These are phyloP conservation scores for Dioctria rufipes DNA, from an alignment of 2,888 invertebrate species.

Conservation along the genomic window DNA sequence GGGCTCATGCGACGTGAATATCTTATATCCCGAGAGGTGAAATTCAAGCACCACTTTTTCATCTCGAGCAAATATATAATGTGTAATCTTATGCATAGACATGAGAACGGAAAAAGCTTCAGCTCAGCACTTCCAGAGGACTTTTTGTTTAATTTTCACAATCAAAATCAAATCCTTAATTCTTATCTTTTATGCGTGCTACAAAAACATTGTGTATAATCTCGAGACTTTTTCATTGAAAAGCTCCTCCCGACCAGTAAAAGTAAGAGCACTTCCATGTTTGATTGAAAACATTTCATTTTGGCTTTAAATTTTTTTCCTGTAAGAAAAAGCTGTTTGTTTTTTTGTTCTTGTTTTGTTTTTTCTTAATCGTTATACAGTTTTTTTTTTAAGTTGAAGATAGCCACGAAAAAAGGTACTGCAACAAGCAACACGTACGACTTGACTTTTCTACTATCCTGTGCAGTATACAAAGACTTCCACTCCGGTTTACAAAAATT, in stretches of 20 bases:
- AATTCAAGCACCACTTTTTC: background rate
- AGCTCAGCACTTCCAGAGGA: background rate
- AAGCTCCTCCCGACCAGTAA: background rate
- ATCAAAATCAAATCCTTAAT: slow-evolving; percentile 18
- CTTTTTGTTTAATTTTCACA: slow-evolving; percentile 18
- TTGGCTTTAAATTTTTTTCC: background rate
- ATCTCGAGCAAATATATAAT: background rate
- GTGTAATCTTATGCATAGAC: background rate
- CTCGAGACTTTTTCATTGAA: background rate
- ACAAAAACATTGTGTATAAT: background rate
- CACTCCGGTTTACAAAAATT: no score
- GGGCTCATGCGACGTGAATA: slow-evolving; percentile 30
- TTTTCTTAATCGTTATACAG: no score
- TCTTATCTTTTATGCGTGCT: background rate
- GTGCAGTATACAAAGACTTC: no score
- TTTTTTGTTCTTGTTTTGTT: no score
- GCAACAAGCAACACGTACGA: no score
- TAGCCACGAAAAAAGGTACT: no score
- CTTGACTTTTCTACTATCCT: no score
- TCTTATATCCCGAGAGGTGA: slow-evolving; percentile 9
- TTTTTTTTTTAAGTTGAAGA: no score
- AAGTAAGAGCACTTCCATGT: slow-evolving; percentile 38
- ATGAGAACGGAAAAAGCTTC: no score
- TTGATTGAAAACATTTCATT: slow-evolving; percentile 29
- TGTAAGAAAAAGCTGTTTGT: no score